These are phyloP conservation scores for Macrotus californicus DNA, from an alignment of 2,113 vertebrate genomes.

Conservation along the genomic window DNA sequence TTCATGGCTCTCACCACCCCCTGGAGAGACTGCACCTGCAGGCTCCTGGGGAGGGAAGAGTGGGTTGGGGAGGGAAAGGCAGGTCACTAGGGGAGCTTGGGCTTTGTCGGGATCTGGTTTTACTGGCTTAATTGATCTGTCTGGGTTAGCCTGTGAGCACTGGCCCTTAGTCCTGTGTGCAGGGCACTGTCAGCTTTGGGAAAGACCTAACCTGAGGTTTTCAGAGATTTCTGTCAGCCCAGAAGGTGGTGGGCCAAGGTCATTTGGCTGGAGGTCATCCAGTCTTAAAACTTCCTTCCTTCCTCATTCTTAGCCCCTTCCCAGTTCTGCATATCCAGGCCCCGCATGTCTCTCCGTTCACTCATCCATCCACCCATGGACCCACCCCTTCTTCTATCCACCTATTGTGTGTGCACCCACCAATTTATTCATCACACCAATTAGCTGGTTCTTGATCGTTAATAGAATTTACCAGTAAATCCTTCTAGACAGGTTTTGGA, in stretches of 20 bases:
- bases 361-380: neutral
- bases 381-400: neutral
- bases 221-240: neutral
- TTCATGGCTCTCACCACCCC: constrained; percentile 89
- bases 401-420: no score
- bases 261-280: neutral
- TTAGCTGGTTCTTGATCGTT: neutral
- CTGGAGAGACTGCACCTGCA: constrained; percentile 93
- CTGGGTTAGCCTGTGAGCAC: constrained; percentile 76
- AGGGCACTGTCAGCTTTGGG: constrained; percentile 69
- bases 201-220: constrained; percentile 42
- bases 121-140: constrained; percentile 80
- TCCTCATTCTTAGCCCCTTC: neutral
- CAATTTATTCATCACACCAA: neutral
- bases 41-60: constrained; percentile 68
- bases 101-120: constrained; percentile 38
- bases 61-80: neutral
- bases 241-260: neutral
- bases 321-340: neutral
- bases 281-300: neutral
- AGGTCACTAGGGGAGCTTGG: neutral
- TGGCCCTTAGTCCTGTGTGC: constrained; percentile 64
- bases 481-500: neutral
- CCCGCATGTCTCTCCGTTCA: neutral
- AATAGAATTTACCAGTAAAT: neutral